A percentile compares a stretch with the other conserved stretches of the same genome.
Conservation (phyloP, 1,140 invertebrate genomes). For the Portunus trituberculatus region DNA sequence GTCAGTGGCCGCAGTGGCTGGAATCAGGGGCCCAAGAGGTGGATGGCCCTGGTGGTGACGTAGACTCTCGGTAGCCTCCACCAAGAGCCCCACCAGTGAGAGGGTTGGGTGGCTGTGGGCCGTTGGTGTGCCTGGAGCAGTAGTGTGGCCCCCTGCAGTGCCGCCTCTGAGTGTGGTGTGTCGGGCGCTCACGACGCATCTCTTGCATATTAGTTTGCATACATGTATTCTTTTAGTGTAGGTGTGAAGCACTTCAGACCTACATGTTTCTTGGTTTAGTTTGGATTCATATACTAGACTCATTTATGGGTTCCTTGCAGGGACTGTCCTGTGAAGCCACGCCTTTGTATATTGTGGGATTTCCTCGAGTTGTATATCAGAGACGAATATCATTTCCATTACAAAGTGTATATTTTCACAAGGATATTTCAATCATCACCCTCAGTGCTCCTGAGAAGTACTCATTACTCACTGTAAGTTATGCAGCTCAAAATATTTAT, state of each 20-base stretch:
- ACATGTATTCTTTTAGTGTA: background rate
- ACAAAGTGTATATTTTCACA: constrained; percentile 64
- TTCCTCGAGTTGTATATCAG: constrained; percentile 56
- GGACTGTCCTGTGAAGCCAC: constrained; percentile 36
- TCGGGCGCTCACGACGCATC: background rate
- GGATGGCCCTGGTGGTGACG: background rate
- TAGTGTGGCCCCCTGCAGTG: background rate
- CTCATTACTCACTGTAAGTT: constrained; percentile 53
- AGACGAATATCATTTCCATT: constrained; percentile 58
- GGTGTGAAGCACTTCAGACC: background rate
- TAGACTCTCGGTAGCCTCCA: background rate
- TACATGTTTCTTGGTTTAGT: background rate
- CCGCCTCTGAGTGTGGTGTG: background rate
- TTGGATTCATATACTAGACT: background rate
- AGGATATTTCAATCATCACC: constrained; percentile 35
- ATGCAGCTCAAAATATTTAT: constrained; percentile 71
- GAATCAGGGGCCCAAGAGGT: no score
- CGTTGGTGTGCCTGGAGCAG: background rate
- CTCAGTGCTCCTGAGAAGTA: constrained; percentile 54
- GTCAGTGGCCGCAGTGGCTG: no score
- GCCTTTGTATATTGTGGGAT: constrained; percentile 57
- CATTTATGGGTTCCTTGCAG: no score
- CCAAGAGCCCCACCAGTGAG: background rate
- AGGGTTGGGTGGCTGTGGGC: background rate
- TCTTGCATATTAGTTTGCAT: background rate